Evolutionary conservation across 2,888 invertebrate genomes (phyloP), one percentile per base, ranked within the genome.

Genomic region (Xiphydria camelus): DNA sequence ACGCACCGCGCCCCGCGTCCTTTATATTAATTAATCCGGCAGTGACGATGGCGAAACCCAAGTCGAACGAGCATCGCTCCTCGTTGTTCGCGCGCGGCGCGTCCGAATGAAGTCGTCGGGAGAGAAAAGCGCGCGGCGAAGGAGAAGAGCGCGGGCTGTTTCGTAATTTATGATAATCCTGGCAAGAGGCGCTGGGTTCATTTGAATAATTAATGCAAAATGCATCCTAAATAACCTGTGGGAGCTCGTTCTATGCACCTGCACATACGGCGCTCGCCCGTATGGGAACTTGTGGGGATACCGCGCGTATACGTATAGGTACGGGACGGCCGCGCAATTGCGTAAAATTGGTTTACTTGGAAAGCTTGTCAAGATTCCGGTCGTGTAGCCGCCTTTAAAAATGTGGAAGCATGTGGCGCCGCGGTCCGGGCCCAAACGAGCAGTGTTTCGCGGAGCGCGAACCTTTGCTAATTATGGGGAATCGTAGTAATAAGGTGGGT

Each of bases 161-260:
- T 41, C 51, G 62, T 64, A 67, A 70, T 66, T 69, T 66, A 68
- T 69, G 66, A 65, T 68, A 69, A 70, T 68, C 63, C 62, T 49
- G 51, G 59, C 53, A 56, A 61, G 39, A 47, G 54, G 53, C 53
- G 57, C 53, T 47, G 45, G 39, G n/a, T 62, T 66, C 61, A 69
- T 72, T 71, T 70, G 62, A 70, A 71, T 72, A 73, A 73, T 73
- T 73, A 73, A 73, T 73, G 71, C 70, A 73, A 70, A 73, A 68
- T 61, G 61, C 64, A 62, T 64, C 65, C 64, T 68, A 73, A 73
- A 72, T 72, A 72, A 70, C 60, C 62, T 53, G 58, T 51, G 54
- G 58, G 53, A 50, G 59, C 64, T 63, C 65, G 65, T 71, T 70
- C 55, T 56, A 48, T 53, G 65, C 70, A 70, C 66, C 66, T 70